Conservation (phyloP, 2,797 vertebrate genomes). For the Coreius guichenoti region DNA sequence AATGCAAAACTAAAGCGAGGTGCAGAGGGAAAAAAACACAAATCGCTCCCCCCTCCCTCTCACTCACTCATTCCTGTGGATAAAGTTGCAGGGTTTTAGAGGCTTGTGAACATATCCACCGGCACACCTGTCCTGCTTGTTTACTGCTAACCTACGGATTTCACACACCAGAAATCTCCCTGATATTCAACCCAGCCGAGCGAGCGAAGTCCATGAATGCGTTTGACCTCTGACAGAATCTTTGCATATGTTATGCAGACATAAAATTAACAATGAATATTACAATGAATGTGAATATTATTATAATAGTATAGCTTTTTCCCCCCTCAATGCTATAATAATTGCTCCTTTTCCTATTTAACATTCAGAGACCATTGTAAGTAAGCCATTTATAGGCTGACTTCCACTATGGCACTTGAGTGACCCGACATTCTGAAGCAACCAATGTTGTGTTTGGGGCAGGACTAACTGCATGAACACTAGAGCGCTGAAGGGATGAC, state of each 20-base stretch:
- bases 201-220: background rate
- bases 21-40: constrained; percentile 12
- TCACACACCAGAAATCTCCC: constrained; percentile 41
- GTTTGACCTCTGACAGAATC: constrained; percentile 14
- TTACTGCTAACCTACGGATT: constrained; percentile 34
- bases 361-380: background rate
- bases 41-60: constrained; percentile 14
- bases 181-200: constrained; percentile 11
- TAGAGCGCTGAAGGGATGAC: background rate
- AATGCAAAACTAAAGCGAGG: constrained; percentile 50
- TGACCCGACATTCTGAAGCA: background rate
- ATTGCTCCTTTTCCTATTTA: background rate
- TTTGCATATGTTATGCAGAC: background rate
- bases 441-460: background rate
- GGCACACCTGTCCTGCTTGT: constrained; percentile 45
- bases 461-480: background rate
- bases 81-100: constrained; percentile 47
- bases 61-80: constrained; percentile 39
- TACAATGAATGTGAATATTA: too few relatives aligned
- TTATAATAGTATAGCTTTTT: background rate
- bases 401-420: background rate
- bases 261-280: background rate
- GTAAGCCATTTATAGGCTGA: background rate
- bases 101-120: constrained; percentile 37
- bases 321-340: background rate